Evolutionary conservation across 1,140 invertebrate genomes (phyloP).

Genomic region (Ylistrum balloti): DNA sequence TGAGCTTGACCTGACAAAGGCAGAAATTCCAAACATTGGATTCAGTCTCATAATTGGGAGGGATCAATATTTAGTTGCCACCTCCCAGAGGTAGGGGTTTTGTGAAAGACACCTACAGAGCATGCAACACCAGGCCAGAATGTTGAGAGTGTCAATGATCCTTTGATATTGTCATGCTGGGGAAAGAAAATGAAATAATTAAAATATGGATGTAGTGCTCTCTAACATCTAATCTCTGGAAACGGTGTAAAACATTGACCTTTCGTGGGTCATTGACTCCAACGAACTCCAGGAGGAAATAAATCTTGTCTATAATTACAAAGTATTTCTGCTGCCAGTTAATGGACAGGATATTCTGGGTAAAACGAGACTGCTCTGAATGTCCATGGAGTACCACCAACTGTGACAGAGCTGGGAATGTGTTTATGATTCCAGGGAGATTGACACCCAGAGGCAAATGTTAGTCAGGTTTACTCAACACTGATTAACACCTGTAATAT

Average conservation of each 20-base stretch:
- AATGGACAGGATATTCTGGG: too few species aligned
- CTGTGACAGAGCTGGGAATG: background rate
- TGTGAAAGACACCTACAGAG: background rate
- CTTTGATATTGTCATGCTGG: background rate
- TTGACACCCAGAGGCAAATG: background rate
- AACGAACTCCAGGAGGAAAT: background rate
- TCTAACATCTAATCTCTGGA: background rate
- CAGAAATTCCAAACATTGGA: background rate
- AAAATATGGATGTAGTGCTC: background rate
- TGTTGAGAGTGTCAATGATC: background rate
- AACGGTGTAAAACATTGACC: too few species aligned
- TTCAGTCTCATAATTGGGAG: background rate
- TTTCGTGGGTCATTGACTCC: background rate
- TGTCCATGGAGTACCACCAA: background rate
- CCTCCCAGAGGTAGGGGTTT: background rate
- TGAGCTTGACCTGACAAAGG: background rate
- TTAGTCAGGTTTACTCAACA: background rate
- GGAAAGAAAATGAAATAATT: background rate
- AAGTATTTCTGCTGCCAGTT: background rate
- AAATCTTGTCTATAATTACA: constrained; percentile 35
- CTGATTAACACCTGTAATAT: background rate
- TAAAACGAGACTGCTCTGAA: background rate
- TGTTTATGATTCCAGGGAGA: background rate
- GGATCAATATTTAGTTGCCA: background rate
- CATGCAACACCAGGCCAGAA: background rate